phyloP scores from a whole-genome alignment of 2,113 vertebrate species.

The Anthoscopus minutus region DNA sequence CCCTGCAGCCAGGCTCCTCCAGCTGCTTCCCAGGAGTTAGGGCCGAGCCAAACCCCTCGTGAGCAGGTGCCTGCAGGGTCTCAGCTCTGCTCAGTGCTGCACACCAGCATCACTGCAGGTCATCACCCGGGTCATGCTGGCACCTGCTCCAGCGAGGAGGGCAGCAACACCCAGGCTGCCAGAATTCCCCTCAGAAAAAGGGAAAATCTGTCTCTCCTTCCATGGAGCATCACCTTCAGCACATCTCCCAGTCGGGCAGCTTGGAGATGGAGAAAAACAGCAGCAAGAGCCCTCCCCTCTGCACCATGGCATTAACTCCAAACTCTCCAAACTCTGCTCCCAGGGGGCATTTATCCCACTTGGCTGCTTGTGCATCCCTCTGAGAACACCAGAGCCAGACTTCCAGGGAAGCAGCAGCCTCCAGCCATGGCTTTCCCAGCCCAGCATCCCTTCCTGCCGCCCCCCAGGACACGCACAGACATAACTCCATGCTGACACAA shows the following conservation, averaged over 20 bases:
- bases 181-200: not conserved
- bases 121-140: too few relatives aligned
- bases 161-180: not conserved
- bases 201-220: not conserved
- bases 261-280: not conserved
- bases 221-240: too few relatives aligned
- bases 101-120: too few relatives aligned
- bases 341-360: not conserved
- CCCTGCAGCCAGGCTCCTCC: not conserved
- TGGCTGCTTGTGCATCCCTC: not conserved
- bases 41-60: not conserved
- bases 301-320: not conserved
- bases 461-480: not conserved
- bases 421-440: not conserved
- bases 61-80: not conserved
- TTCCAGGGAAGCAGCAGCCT: not conserved
- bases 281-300: not conserved
- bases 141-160: not conserved
- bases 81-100: not conserved
- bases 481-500: slow-evolving; percentile 48
- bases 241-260: not conserved
- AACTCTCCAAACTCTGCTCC: not conserved
- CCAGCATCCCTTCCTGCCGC: not conserved
- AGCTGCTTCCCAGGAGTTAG: not conserved
- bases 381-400: not conserved